Conservation (phyloP, 2,113 vertebrate genomes). For the Hippocampus mohnikei region DNA sequence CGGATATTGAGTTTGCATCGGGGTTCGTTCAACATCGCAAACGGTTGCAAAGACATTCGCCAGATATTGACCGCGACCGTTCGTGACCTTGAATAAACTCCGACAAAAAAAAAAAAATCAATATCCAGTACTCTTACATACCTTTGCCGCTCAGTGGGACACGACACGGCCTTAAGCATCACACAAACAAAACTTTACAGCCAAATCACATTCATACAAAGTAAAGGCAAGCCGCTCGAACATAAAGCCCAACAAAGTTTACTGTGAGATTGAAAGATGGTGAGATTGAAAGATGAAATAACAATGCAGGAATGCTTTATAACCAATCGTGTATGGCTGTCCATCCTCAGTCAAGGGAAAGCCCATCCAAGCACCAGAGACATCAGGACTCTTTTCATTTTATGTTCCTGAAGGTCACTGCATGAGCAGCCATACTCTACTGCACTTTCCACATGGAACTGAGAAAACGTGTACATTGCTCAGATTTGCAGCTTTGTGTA, state of each 20-base stretch:
- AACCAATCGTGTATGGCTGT: slow-evolving; percentile 73
- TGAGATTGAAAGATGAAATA: slow-evolving; percentile 56
- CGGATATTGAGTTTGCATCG: too few species aligned
- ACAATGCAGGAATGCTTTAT: slow-evolving; percentile 69
- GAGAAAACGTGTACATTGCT: background rate
- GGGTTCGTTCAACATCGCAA: too few species aligned
- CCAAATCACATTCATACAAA: slow-evolving; percentile 13
- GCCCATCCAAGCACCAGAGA: slow-evolving; percentile 64
- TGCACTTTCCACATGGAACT: slow-evolving; percentile 22
- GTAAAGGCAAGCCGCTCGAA: slow-evolving; percentile 29
- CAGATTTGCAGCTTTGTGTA: background rate
- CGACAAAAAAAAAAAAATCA: too few species aligned
- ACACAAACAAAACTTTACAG: slow-evolving; percentile 28
- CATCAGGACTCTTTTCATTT: slow-evolving; percentile 67
- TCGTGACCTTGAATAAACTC: too few species aligned
- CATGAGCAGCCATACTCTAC: slow-evolving; percentile 31
- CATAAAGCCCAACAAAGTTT: slow-evolving; percentile 42
- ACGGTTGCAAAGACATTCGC: too few species aligned
- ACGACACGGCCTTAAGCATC: background rate
- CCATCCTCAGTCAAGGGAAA: slow-evolving; percentile 67
- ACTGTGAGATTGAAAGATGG: slow-evolving; percentile 44
- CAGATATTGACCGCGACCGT: too few species aligned
- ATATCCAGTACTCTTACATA: too few species aligned
- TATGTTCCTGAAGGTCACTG: slow-evolving; percentile 67
- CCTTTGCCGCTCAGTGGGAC: too few species aligned